Evolutionary conservation across 2,797 vertebrate genomes (phyloP).

Genomic region (Smutsia gigantea): DNA sequence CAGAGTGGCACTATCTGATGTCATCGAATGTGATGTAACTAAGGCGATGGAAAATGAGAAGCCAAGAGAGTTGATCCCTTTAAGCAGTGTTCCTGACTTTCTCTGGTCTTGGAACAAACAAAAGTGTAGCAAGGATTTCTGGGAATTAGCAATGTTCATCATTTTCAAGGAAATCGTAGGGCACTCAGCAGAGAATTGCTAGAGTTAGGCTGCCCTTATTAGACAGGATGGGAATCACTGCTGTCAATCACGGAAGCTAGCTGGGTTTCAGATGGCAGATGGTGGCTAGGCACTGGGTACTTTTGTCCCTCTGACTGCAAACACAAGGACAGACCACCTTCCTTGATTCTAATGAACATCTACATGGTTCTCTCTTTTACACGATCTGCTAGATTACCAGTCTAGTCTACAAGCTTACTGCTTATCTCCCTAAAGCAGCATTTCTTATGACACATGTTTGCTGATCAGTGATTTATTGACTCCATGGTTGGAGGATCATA

Average conservation of each 20-base stretch:
- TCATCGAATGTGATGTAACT: not conserved
- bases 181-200: not conserved
- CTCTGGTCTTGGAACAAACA: not conserved
- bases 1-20: not conserved
- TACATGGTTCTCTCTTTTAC: not conserved
- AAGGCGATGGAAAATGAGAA: not conserved
- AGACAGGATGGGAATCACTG: not conserved
- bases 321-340: not conserved
- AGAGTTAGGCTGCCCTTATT: not conserved
- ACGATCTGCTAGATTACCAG: not conserved
- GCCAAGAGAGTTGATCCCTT: not conserved
- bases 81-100: not conserved
- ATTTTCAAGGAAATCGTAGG: not conserved
- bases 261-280: not conserved
- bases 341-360: not conserved
- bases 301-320: not conserved
- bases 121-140: slow-evolving; percentile 59
- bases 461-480: not conserved
- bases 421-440: not conserved
- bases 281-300: fast-evolving
- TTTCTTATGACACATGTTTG: not conserved
- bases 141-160: not conserved
- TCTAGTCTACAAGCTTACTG: not conserved
- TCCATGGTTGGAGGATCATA: not conserved
- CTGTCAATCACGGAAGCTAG: not conserved